Evolutionary conservation across 2,113 vertebrate genomes (phyloP).

Genomic region (Mirounga angustirostris): DNA sequence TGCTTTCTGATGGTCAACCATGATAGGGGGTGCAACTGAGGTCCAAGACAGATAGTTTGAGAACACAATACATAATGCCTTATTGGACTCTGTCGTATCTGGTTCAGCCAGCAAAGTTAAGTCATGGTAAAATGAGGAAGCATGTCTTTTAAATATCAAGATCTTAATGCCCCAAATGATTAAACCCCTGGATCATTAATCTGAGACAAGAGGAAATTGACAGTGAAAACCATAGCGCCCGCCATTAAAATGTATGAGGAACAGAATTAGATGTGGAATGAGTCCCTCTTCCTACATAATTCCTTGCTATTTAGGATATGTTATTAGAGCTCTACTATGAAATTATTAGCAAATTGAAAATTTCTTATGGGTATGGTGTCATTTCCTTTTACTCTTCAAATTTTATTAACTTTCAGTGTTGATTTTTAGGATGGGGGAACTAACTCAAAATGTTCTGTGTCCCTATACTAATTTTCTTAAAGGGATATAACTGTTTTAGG

Average conservation of each 20-base stretch:
- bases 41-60: not conserved
- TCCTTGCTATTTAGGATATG: not conserved
- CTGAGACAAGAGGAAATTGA: not conserved
- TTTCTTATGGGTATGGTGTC: conserved; percentile 21
- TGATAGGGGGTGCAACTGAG: not conserved
- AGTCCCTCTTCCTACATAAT: not conserved
- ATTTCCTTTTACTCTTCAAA: conserved; percentile 41
- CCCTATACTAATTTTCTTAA: not conserved
- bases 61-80: not conserved
- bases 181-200: not conserved
- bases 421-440: conserved; percentile 30
- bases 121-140: not conserved
- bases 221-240: not conserved
- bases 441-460: conserved; percentile 39
- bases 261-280: not conserved
- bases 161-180: not conserved
- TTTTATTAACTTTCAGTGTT: conserved; percentile 53
- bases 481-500: not conserved
- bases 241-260: not conserved
- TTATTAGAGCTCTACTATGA: not conserved
- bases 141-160: not conserved
- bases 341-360: conserved; percentile 1
- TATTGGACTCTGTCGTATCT: not conserved
- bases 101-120: not conserved
- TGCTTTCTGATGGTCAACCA: not conserved